phyloP scores from a whole-genome alignment of 2,888 invertebrate species.

The Pedicia rivosa region DNA sequence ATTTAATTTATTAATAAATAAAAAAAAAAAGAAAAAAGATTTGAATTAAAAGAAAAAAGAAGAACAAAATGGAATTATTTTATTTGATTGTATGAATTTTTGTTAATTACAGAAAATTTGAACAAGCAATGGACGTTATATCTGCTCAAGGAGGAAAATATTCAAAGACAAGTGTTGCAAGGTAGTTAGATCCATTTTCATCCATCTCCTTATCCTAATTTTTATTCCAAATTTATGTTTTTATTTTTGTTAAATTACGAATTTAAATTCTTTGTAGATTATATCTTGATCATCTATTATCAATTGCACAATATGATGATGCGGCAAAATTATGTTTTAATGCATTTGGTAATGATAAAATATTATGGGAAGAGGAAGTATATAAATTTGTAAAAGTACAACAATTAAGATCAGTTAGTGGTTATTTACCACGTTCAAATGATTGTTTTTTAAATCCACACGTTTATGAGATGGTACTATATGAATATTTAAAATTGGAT shows the following conservation, averaged over 20 bases:
- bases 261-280: conserved; percentile 24
- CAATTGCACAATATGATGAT: conserved; percentile 51
- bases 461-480: conserved; percentile 87
- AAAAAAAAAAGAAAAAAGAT: too few relatives aligned
- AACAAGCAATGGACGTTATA: conserved; percentile 74
- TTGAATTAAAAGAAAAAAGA: too few relatives aligned
- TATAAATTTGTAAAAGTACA: conserved; percentile 75
- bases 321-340: conserved; percentile 77
- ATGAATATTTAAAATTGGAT: conserved; percentile 77
- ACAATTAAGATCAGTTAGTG: conserved; percentile 62
- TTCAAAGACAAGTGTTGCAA: conserved; percentile 22
- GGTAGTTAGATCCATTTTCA: too few relatives aligned
- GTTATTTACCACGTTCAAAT: conserved; percentile 58
- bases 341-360: conserved; percentile 66
- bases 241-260: not conserved
- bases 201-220: too few relatives aligned
- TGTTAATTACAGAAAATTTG: conserved; percentile 41
- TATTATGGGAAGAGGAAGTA: conserved; percentile 82
- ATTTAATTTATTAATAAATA: not conserved
- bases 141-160: conserved; percentile 43
- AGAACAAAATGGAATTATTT: too few relatives aligned
- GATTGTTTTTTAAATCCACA: conserved; percentile 62
- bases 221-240: not conserved
- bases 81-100: not conserved
- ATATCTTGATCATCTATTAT: conserved; percentile 69